Evolutionary conservation across 2,888 invertebrate species (phyloP).

Genomic region (Heteropelma amictum): DNA sequence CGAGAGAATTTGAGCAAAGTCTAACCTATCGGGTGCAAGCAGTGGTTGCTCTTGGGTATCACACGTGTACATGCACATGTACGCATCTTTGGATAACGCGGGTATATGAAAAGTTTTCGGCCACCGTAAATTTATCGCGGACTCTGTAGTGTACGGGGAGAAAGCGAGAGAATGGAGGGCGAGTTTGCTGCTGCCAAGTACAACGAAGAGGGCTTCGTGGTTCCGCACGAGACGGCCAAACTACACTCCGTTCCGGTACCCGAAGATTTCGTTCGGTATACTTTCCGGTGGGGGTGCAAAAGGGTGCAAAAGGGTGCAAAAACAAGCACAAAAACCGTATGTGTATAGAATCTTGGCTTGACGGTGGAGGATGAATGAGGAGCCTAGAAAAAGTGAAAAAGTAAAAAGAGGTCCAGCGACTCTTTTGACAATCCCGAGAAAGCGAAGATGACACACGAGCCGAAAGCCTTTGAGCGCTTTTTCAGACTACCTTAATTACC

Average conservation of each 20-base stretch:
- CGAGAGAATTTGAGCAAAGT: neutral
- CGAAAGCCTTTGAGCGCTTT: conserved; percentile 30
- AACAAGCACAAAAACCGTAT: neutral
- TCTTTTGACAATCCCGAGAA: conserved; percentile 21
- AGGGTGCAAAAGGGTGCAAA: neutral
- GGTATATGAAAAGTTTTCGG: conserved; percentile 55
- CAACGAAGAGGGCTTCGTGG: conserved; percentile 29
- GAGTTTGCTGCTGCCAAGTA: conserved; percentile 23
- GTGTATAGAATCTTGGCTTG: neutral
- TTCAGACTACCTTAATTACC: conserved; percentile 20
- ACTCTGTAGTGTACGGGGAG: conserved; percentile 7
- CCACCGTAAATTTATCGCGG: conserved; percentile 49
- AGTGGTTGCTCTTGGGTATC: neutral
- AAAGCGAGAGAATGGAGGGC: conserved; percentile 2
- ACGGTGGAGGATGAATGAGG: conserved; percentile 5
- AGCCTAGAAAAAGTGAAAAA: neutral
- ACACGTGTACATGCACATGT: neutral
- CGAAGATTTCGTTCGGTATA: neutral
- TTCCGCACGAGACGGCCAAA: conserved; percentile 16
- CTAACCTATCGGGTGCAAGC: neutral
- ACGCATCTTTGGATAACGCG: neutral
- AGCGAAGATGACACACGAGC: conserved; percentile 5
- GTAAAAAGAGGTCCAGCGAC: neutral
- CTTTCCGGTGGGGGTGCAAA: conserved; percentile 13
- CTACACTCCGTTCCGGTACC: neutral